Evolutionary conservation across 1,140 invertebrate species (phyloP).

Genomic region (Brachionus angularis): DNA sequence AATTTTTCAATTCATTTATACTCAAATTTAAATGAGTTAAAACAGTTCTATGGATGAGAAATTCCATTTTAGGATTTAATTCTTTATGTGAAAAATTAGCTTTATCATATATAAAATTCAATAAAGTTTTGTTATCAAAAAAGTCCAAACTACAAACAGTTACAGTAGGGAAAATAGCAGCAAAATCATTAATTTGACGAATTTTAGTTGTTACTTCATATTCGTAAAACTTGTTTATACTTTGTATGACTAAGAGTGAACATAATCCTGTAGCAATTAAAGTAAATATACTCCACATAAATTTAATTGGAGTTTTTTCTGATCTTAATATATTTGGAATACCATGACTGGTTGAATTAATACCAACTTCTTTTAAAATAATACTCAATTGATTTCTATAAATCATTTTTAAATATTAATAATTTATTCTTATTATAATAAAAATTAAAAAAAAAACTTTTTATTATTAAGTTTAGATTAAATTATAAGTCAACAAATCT

Average conservation of each 20-base stretch:
- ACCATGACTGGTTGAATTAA: slow-evolving; percentile 21
- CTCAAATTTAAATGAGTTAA: too few relatives aligned
- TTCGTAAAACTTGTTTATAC: neutral
- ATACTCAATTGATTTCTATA: too few relatives aligned
- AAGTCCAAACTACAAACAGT: slow-evolving; percentile 17
- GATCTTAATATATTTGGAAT: slow-evolving; percentile 27
- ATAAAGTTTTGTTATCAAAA: neutral
- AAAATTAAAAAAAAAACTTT: too few relatives aligned
- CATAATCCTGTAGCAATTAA: neutral
- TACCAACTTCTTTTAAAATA: neutral
- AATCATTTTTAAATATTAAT: too few relatives aligned
- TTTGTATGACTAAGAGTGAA: neutral
- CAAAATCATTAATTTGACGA: neutral
- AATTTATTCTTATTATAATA: too few relatives aligned
- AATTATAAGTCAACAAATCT: too few relatives aligned
- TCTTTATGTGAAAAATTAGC: neutral
- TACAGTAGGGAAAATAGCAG: neutral
- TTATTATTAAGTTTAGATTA: too few relatives aligned
- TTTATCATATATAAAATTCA: neutral
- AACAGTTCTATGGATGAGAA: too few relatives aligned
- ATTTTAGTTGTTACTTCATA: slow-evolving; percentile 25
- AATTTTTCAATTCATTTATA: too few relatives aligned
- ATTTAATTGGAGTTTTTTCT: neutral
- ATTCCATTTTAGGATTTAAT: too few relatives aligned
- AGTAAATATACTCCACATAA: neutral